Conservation (phyloP, 2,888 invertebrate species). For the Gisinianus flammeolus region DNA sequence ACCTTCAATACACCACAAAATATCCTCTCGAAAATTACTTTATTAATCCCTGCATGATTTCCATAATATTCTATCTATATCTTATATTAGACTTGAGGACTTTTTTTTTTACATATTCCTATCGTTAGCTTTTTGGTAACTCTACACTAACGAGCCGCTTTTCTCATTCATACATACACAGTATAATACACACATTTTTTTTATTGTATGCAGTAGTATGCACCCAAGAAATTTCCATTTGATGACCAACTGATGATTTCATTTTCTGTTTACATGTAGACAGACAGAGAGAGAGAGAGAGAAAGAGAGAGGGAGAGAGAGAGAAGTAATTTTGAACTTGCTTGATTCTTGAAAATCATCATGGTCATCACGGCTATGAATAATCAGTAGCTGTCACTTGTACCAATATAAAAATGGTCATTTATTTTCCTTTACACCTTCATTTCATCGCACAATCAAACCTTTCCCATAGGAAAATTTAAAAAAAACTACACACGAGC, state of each 20-base stretch:
- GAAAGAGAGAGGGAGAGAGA: too few species aligned
- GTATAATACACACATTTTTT: neutral
- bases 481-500: too few species aligned
- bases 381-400: too few species aligned
- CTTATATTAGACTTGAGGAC: neutral
- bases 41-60: slow-evolving; percentile 3
- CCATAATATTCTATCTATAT: neutral
- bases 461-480: too few species aligned
- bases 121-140: neutral
- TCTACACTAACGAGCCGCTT: slow-evolving; percentile 1
- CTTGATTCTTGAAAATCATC: too few species aligned
- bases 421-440: too few species aligned
- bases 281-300: too few species aligned
- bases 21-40: neutral
- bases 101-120: neutral
- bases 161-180: neutral
- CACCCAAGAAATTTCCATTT: neutral
- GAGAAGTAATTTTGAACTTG: too few species aligned
- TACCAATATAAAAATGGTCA: too few species aligned
- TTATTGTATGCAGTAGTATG: neutral
- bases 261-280: neutral
- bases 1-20: neutral
- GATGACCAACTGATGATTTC: too few species aligned
- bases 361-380: too few species aligned
- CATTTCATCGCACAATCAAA: too few species aligned